Evolutionary conservation across 2,797 vertebrate genomes (phyloP).

Genomic region (Gallirallus australis): DNA sequence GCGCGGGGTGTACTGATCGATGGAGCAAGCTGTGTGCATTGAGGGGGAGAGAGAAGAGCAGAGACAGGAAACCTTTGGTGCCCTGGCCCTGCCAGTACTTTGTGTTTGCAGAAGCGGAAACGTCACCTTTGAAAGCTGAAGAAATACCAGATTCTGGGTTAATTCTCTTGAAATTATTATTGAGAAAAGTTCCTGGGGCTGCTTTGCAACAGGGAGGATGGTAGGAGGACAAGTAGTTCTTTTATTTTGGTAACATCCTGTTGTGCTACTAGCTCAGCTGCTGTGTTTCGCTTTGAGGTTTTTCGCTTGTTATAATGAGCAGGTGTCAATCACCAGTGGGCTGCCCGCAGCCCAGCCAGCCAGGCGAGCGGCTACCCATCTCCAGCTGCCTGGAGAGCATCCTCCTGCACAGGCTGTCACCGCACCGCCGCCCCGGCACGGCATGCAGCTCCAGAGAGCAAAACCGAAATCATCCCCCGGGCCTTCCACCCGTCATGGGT

Average conservation of each 20-base stretch:
- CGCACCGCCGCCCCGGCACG: accelerated
- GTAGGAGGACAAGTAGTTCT: neutral
- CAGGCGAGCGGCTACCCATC: accelerated
- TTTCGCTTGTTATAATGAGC: neutral
- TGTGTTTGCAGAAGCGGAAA: neutral
- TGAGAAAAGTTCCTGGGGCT: neutral
- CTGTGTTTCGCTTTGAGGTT: neutral
- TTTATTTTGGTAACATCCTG: constrained; percentile 61
- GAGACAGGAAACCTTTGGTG: neutral
- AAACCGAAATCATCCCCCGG: neutral
- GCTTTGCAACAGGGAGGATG: neutral
- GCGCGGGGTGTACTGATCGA: neutral
- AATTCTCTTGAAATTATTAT: neutral
- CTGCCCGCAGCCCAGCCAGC: neutral
- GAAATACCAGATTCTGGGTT: neutral
- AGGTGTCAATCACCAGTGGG: accelerated
- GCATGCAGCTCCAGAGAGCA: neutral
- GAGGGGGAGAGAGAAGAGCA: neutral
- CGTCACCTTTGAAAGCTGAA: accelerated
- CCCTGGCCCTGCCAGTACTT: neutral
- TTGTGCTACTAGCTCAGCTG: neutral
- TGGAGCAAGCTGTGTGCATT: neutral
- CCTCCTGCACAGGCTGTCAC: neutral
- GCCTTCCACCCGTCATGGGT: neutral
- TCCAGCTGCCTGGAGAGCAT: accelerated